Evolutionary conservation across 2,113 vertebrate species (phyloP), one percentile per base, ranked within the genome.

Genomic region (Sphaerodactylus townsendi): DNA sequence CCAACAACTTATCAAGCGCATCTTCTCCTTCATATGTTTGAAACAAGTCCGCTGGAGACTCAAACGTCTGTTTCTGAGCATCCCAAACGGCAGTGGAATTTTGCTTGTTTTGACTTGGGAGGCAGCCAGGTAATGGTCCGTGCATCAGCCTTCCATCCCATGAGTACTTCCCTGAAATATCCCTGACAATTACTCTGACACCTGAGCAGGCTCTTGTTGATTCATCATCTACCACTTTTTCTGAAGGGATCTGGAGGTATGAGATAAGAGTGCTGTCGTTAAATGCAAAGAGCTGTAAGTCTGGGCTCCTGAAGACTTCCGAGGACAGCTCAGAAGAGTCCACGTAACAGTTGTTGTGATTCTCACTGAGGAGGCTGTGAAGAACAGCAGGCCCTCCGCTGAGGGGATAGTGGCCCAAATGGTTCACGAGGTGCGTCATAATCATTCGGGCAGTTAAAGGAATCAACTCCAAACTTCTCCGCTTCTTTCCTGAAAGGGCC

Each of bases 161-260:
- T 0, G 98, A 99, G 93, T 99, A 99, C 87, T 99, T 99, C 87
- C 99, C 99, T 15, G 99, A 99, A 93, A 99, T 98, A 88, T 99
- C 99, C 53, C 99, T 95, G 76, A 99, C 97, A 10, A 99, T 99
- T n/a, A 99, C 95, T 6, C 98, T 96, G 28, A 99, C 97, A 2
- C 98, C 97, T 0, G 98, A 97, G n/a, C 97, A 93, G 1, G 91
- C 3, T 0, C 79, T 87, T 1, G 76, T 92, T 1, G 94, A 91
- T 10, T 95, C 93, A 0, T 92, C 44, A 0, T 86, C 93, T 0
- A 66, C 19, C 1, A 30, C 87, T 0, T 85, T 93, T 81, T 97
- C 97, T 0, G 97, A 81, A 0, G 98, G 98, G 37, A 98, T 97
- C 89, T 99, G 99, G 30, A 99, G 97, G 93, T 97, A 99, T 5